phyloP scores from a whole-genome alignment of 2,113 vertebrate species.

The Aegithalos caudatus region DNA sequence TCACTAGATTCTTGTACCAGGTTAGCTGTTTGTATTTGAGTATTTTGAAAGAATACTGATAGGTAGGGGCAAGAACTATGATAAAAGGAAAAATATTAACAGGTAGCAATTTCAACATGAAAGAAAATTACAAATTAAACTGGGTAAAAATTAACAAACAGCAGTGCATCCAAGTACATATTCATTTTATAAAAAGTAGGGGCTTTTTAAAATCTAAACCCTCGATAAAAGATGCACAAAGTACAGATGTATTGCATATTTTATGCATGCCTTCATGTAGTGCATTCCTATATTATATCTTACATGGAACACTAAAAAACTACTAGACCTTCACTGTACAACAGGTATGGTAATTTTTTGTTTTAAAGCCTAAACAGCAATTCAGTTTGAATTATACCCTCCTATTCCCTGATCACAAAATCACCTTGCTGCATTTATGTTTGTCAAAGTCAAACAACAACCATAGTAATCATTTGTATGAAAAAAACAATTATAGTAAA shows the following conservation, averaged over 20 bases:
- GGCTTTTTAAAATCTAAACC: not conserved
- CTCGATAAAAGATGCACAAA: constrained; percentile 37
- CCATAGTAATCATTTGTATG: not conserved
- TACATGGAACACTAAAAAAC: constrained; percentile 16
- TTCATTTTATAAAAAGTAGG: not conserved
- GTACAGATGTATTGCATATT: constrained; percentile 53
- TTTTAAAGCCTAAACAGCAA: not conserved
- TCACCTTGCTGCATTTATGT: not conserved
- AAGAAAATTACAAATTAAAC: not conserved
- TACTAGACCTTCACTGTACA: constrained; percentile 10
- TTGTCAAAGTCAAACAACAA: not conserved
- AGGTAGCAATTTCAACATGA: constrained; percentile 1
- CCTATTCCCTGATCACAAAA: not conserved
- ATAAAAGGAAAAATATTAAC: not conserved
- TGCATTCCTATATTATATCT: constrained; percentile 59
- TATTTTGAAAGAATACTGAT: not conserved
- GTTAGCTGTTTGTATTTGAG: not conserved
- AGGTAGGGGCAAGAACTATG: not conserved
- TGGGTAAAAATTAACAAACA: constrained; percentile 16
- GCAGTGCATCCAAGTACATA: not conserved
- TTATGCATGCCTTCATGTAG: constrained; percentile 66
- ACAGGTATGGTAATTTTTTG: not conserved
- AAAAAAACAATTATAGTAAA: not conserved
- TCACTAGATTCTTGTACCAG: not conserved
- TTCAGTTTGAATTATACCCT: not conserved